Conservation (phyloP, 2,797 vertebrate genomes). For the Harpagifer antarcticus region DNA sequence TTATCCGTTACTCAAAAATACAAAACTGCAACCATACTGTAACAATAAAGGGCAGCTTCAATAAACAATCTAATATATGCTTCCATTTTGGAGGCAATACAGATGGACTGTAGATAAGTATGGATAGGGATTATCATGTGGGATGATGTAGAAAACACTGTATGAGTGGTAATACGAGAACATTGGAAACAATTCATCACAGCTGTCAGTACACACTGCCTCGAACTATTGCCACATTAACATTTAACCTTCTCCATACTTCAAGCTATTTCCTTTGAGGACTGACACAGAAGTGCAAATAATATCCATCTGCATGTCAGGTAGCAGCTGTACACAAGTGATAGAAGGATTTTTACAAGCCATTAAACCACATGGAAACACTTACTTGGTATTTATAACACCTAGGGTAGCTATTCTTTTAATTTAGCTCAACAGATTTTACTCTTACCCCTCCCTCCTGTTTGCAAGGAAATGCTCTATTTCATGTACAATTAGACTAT, state of each 20-base stretch:
- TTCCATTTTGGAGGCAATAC: slow-evolving; percentile 17
- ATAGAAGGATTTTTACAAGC: slow-evolving; percentile 2
- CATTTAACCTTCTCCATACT: slow-evolving; percentile 64
- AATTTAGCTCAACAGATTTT: slow-evolving; percentile 3
- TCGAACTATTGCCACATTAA: slow-evolving; percentile 66
- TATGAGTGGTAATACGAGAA: slow-evolving; percentile 31
- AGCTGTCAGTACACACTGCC: slow-evolving; percentile 61
- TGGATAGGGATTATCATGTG: slow-evolving; percentile 39
- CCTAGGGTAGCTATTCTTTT: not conserved
- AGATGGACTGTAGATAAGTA: slow-evolving; percentile 14
- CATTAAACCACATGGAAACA: slow-evolving; percentile 31
- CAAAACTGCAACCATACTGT: slow-evolving; percentile 28
- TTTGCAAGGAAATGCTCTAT: not conserved
- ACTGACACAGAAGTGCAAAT: slow-evolving; percentile 29
- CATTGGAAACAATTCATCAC: slow-evolving; percentile 66
- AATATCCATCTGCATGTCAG: slow-evolving; percentile 43
- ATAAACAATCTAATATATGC: slow-evolving; percentile 30
- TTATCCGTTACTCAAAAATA: slow-evolving; percentile 22
- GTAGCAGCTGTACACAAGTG: slow-evolving; percentile 29
- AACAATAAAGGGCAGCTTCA: slow-evolving; percentile 45
- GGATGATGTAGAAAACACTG: slow-evolving; percentile 28
- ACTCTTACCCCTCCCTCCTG: not conserved
- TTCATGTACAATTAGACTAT: not conserved
- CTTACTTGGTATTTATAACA: slow-evolving; percentile 13
- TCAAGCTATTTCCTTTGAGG: slow-evolving; percentile 59